Percentiles rank a stretch among this genome's conserved stretches.
phyloP scores from a whole-genome alignment of 53 echinoderm and acorn worm species.

The Apostichopus leukothele region DNA sequence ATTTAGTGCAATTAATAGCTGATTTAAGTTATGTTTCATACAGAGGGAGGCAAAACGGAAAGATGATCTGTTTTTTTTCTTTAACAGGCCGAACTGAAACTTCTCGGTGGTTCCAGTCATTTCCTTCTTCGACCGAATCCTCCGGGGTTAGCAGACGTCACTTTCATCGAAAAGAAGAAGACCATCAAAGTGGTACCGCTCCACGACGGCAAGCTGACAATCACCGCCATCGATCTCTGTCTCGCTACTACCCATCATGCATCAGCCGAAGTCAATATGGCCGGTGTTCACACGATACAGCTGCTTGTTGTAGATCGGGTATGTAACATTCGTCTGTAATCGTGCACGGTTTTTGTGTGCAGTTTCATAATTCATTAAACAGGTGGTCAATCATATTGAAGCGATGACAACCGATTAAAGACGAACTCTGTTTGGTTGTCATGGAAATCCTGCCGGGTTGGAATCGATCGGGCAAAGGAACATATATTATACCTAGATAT shows the following conservation, averaged over 20 bases:
- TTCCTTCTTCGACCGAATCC: constrained; percentile 67
- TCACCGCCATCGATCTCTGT: constrained; percentile 89
- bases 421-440: too few relatives aligned
- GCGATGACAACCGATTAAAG: neutral
- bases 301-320: constrained; percentile 89
- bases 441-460: too few relatives aligned
- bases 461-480: too few relatives aligned
- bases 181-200: constrained; percentile 67
- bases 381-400: neutral
- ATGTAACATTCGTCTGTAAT: neutral
- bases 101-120: constrained; percentile 88
- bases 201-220: constrained; percentile 70
- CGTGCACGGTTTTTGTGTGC: neutral
- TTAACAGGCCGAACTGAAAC: constrained; percentile 68
- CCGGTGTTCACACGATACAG: constrained; percentile 86
- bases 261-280: constrained; percentile 77
- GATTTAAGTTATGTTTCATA: too few relatives aligned
- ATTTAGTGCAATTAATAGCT: too few relatives aligned
- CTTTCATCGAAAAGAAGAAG: constrained; percentile 87
- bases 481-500: too few relatives aligned
- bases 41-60: too few relatives aligned
- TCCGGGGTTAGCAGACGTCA: constrained; percentile 69
- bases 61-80: neutral
- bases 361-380: neutral
- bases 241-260: constrained; percentile 83